Conservation (phyloP, 2,113 vertebrate species). For the Pipra filicauda region DNA sequence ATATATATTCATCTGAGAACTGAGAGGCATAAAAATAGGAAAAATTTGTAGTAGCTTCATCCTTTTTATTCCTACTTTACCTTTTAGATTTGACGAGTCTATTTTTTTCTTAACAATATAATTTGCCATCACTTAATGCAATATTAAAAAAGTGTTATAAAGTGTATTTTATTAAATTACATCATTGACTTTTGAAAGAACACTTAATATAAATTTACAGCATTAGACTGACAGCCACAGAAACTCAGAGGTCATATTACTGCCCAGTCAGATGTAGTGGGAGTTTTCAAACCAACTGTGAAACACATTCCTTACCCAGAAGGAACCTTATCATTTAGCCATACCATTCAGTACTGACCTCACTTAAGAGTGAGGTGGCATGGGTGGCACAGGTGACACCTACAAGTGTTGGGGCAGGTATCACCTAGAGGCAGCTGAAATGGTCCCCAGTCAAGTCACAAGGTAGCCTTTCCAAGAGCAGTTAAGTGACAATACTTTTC, state of each 20-base stretch:
- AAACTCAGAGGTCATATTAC: neutral
- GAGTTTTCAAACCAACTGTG: neutral
- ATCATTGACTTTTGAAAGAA: neutral
- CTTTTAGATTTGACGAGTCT: neutral
- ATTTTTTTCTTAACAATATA: neutral
- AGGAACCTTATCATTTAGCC: neutral
- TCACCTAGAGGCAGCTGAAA: neutral
- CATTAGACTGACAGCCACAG: neutral
- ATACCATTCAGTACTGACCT: neutral
- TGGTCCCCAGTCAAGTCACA: neutral
- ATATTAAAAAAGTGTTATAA: neutral
- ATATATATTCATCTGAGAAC: neutral
- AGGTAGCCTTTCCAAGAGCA: neutral
- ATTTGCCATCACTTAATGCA: neutral
- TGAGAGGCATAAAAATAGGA: neutral
- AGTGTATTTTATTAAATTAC: neutral
- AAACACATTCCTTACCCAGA: neutral
- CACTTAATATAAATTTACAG: neutral
- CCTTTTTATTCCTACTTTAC: neutral
- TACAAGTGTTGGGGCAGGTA: neutral
- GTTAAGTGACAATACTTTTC: neutral
- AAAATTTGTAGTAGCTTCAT: neutral
- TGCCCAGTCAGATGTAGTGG: neutral
- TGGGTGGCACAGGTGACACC: rapidly evolving
- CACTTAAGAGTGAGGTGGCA: neutral